Evolutionary conservation across 2,113 vertebrate species (phyloP).

Genomic region (Pachyramphus minor): DNA sequence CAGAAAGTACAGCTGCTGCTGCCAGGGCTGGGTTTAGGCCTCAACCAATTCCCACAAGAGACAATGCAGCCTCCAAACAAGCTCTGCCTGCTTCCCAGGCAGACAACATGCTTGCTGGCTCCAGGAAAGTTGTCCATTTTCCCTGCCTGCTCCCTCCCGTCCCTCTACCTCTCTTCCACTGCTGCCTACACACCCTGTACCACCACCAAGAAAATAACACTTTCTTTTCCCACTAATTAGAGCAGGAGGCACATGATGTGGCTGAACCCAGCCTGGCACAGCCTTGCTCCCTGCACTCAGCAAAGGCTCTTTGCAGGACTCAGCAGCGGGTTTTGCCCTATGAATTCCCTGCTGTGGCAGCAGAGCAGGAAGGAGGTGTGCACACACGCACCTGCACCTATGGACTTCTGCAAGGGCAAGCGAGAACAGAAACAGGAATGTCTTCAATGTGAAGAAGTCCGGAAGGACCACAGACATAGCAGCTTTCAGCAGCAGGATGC

Average conservation of each 20-base stretch:
- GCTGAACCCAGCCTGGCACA: not conserved
- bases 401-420: not conserved
- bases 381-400: not conserved
- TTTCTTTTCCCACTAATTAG: not conserved
- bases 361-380: not conserved
- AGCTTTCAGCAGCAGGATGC: conserved; percentile 13
- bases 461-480: conserved; percentile 36
- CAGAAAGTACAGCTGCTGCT: conserved; percentile 59
- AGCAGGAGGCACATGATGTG: not conserved
- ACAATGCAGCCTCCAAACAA: conserved; percentile 37
- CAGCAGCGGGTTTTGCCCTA: rapidly evolving
- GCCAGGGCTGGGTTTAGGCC: conserved; percentile 54
- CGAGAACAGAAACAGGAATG: conserved; percentile 57
- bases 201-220: not conserved
- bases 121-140: not conserved
- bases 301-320: not conserved
- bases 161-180: not conserved
- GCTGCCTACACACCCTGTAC: not conserved
- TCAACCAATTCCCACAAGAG: conserved; percentile 48
- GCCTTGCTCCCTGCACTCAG: not conserved
- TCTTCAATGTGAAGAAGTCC: conserved; percentile 1
- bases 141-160: not conserved
- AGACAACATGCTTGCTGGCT: not conserved
- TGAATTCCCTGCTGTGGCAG: not conserved
- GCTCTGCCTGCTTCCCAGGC: conserved; percentile 23